A percentile compares a stretch with the other conserved stretches of the same genome.
Evolutionary conservation across 2,888 invertebrate species (phyloP).

Genomic region (Coelopa pilipes): DNA sequence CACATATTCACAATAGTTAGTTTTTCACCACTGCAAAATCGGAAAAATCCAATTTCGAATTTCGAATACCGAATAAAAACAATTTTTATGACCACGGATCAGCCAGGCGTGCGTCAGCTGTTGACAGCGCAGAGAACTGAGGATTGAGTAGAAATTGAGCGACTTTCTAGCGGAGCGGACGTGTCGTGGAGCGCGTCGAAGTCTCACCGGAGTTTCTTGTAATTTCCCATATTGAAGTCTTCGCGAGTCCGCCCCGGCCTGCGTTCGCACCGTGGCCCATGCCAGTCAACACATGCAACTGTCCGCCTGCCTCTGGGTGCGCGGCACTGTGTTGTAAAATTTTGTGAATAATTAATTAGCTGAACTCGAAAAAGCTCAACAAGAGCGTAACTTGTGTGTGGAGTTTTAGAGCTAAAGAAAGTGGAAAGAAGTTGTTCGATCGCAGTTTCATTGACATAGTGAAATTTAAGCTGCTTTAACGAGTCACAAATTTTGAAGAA

Average conservation of each 20-base stretch:
- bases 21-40: too few species aligned
- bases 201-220: not conserved
- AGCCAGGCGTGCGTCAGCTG: slow-evolving; percentile 5
- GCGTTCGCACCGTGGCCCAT: slow-evolving; percentile 8
- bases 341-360: slow-evolving; percentile 25
- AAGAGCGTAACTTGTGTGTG: too few species aligned
- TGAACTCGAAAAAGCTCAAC: not conserved
- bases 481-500: too few species aligned
- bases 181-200: slow-evolving; percentile 1
- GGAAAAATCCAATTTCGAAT: not conserved
- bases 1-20: slow-evolving; percentile 10
- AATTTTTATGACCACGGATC: too few species aligned
- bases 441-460: too few species aligned
- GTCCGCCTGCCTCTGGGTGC: not conserved
- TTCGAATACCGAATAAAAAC: not conserved
- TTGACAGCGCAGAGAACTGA: not conserved
- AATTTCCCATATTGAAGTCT: too few species aligned
- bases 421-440: too few species aligned
- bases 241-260: too few species aligned
- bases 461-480: too few species aligned
- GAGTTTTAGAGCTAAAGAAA: too few species aligned
- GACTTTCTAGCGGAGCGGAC: slow-evolving; percentile 5
- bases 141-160: slow-evolving; percentile 16
- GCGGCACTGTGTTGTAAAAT: not conserved
- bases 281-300: not conserved